phyloP scores from a whole-genome alignment of 2,113 vertebrate species.

The Columbina picui region DNA sequence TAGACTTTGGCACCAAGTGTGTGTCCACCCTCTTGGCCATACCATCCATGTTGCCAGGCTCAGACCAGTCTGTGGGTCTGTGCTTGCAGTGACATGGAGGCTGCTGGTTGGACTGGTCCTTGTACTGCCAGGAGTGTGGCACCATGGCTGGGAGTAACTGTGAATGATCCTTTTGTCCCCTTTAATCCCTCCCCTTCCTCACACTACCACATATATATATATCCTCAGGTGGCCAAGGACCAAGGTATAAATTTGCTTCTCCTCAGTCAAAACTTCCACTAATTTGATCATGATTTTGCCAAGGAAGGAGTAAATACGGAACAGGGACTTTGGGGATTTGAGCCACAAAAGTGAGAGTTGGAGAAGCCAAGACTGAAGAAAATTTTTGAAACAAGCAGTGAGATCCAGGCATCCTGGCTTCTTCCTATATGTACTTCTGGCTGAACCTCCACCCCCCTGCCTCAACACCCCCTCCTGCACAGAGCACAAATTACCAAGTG shows the following conservation, averaged over 20 bases:
- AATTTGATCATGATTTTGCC: constrained; percentile 51
- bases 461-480: neutral
- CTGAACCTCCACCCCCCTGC: neutral
- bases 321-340: constrained; percentile 17
- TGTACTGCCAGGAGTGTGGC: neutral
- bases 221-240: constrained; percentile 26
- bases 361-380: neutral
- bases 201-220: neutral
- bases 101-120: neutral
- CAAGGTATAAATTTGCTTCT: constrained; percentile 44
- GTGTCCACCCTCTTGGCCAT: neutral
- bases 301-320: constrained; percentile 53
- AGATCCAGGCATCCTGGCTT: neutral
- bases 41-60: neutral
- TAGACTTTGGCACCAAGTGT: neutral
- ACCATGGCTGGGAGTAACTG: neutral
- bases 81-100: neutral
- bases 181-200: neutral
- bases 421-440: neutral
- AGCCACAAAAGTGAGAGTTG: constrained; percentile 25
- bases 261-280: constrained; percentile 50
- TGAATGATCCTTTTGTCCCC: constrained; percentile 50
- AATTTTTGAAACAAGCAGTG: neutral
- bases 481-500: neutral
- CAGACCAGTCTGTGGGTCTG: neutral